Conservation (phyloP, 2,888 invertebrate species). For the Apodemia hepburni region DNA sequence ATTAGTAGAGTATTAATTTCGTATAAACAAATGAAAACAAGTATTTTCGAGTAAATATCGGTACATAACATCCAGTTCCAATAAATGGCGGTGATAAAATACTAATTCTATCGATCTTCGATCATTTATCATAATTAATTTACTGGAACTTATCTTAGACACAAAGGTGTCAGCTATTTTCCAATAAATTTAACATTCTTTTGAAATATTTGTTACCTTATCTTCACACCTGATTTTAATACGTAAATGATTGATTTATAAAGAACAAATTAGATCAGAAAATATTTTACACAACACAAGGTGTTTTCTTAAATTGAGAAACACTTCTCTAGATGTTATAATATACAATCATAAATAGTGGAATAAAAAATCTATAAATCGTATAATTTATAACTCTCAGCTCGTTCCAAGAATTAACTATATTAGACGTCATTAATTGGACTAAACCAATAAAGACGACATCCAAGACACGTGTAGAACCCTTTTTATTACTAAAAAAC, state of each 20-base stretch:
- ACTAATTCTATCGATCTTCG: too few relatives aligned
- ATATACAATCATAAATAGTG: slow-evolving; percentile 21
- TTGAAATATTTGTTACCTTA: neutral
- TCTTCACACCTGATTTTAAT: neutral
- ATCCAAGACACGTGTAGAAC: slow-evolving; percentile 65
- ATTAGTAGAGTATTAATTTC: too few relatives aligned
- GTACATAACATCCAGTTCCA: too few relatives aligned
- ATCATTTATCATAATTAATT: too few relatives aligned
- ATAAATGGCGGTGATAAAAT: too few relatives aligned
- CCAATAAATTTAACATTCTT: neutral
- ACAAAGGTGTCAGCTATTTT: too few relatives aligned
- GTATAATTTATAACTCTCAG: slow-evolving; percentile 57
- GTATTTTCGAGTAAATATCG: too few relatives aligned
- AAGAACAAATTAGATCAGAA: neutral
- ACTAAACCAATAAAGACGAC: slow-evolving; percentile 76
- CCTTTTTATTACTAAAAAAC: slow-evolving; percentile 46
- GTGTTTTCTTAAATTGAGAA: neutral
- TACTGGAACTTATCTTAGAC: too few relatives aligned
- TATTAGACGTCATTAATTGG: slow-evolving; percentile 72
- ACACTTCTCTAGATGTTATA: slow-evolving; percentile 16
- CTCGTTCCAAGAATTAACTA: slow-evolving; percentile 54
- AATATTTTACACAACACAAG: neutral
- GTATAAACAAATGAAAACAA: too few relatives aligned
- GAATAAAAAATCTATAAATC: slow-evolving; percentile 30
- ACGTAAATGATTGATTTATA: neutral